Conservation (phyloP, 1,140 invertebrate genomes). For the Caenorhabditis brenneri region DNA sequence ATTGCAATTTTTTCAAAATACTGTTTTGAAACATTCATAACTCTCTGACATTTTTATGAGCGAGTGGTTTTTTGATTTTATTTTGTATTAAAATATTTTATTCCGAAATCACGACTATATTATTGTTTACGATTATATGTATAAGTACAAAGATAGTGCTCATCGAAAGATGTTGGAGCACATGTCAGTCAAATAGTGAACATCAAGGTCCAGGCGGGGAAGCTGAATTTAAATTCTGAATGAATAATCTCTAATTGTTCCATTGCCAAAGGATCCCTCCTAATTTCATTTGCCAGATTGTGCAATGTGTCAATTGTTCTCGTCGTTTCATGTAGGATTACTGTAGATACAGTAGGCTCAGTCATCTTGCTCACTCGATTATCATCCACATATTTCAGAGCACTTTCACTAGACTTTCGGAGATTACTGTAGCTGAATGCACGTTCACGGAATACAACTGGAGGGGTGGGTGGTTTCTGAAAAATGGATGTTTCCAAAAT, state of each 20-base stretch:
- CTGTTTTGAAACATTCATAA: too few species aligned
- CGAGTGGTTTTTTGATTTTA: too few species aligned
- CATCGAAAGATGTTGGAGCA: constrained; percentile 23
- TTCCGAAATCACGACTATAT: too few species aligned
- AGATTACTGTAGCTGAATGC: constrained; percentile 22
- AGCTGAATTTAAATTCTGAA: background rate
- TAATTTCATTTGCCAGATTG: background rate
- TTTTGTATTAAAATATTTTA: too few species aligned
- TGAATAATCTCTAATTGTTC: too few species aligned
- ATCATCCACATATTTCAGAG: constrained; percentile 16
- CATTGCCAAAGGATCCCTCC: background rate
- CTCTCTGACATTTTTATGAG: too few species aligned
- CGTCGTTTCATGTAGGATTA: background rate
- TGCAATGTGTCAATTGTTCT: constrained; percentile 13
- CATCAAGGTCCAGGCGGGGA: background rate
- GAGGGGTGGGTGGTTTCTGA: background rate
- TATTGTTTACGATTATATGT: background rate
- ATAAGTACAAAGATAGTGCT: constrained; percentile 20
- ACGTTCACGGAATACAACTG: constrained; percentile 12
- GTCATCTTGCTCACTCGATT: constrained; percentile 6
- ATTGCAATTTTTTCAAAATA: too few species aligned
- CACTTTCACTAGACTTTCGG: constrained; percentile 10
- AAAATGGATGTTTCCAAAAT: too few species aligned
- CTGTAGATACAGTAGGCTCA: constrained; percentile 19
- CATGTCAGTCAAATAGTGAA: constrained; percentile 13